Conservation (phyloP, 2,888 invertebrate species). For the Anoplius nigerrimus region DNA sequence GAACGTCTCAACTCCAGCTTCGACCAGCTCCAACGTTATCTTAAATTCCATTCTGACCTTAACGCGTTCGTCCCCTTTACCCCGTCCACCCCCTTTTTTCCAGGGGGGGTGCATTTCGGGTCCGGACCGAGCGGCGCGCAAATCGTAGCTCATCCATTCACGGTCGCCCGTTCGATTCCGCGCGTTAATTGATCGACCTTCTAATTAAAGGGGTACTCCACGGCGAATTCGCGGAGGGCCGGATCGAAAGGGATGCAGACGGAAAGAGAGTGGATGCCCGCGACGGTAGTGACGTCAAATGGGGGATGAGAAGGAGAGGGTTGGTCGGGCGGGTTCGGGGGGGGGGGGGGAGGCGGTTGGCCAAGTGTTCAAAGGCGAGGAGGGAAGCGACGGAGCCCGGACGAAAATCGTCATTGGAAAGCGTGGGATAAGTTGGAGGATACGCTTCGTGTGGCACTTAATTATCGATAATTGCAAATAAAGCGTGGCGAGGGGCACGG, state of each 20-base stretch:
- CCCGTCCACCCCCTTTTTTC: too few species aligned
- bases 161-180: slow-evolving; percentile 23
- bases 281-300: slow-evolving; percentile 12
- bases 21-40: slow-evolving; percentile 23
- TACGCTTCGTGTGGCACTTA: slow-evolving; percentile 37
- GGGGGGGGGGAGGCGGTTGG: background rate
- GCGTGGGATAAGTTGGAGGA: background rate
- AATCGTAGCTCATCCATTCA: slow-evolving; percentile 22
- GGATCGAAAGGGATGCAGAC: slow-evolving; percentile 13
- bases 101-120: slow-evolving; percentile 12
- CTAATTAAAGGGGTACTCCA: slow-evolving; percentile 34
- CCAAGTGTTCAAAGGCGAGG: slow-evolving; percentile 23
- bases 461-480: slow-evolving; percentile 59
- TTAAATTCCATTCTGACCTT: slow-evolving; percentile 12
- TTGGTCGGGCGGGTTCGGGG: background rate
- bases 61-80: slow-evolving; percentile 19
- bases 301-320: background rate
- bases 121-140: slow-evolving; percentile 27
- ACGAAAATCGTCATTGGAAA: background rate
- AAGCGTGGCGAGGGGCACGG: slow-evolving; percentile 12
- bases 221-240: background rate
- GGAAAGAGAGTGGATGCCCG: slow-evolving; percentile 25
- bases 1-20: slow-evolving; percentile 26
- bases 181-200: slow-evolving; percentile 48
- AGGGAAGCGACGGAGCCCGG: background rate